These are phyloP conservation scores for Carabus problematicus DNA, from an alignment of 2,888 invertebrate species.

Conservation along the genomic window DNA sequence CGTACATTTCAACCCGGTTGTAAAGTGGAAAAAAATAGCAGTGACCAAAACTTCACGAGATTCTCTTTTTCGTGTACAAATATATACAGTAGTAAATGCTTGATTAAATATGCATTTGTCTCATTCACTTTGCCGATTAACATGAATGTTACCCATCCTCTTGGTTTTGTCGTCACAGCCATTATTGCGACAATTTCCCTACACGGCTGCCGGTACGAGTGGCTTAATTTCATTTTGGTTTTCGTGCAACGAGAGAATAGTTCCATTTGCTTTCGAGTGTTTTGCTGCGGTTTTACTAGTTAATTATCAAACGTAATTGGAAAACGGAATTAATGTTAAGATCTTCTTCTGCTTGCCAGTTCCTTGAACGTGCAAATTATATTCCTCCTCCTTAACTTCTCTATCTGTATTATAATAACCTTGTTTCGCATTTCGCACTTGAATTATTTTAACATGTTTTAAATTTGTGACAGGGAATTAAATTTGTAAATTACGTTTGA, in stretches of 20 bases:
- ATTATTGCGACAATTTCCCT: not conserved
- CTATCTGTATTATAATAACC: no score
- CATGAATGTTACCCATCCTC: not conserved
- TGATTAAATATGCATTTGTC: slow-evolving; percentile 38
- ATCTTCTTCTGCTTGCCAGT: no score
- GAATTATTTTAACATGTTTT: no score
- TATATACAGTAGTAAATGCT: slow-evolving; percentile 14
- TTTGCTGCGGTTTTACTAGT: slow-evolving; percentile 7
- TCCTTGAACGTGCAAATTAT: no score
- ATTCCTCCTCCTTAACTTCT: no score
- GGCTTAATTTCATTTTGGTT: slow-evolving; percentile 31
- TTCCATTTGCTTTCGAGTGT: slow-evolving; percentile 22
- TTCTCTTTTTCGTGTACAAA: slow-evolving; percentile 33
- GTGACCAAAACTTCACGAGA: slow-evolving; percentile 6
- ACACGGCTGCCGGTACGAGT: slow-evolving; percentile 1
- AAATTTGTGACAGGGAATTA: no score
- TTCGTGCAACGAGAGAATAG: slow-evolving; percentile 15
- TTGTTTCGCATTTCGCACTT: no score
- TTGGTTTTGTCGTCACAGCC: not conserved
- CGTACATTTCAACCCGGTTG: slow-evolving; percentile 3
- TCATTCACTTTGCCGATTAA: slow-evolving; percentile 35
- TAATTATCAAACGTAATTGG: no score
- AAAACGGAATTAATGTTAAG: no score
- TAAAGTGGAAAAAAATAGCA: no score
- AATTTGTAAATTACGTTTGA: no score